These are phyloP conservation scores for Ptychadena robeensis DNA, from an alignment of 2,797 vertebrate genomes.

Conservation along the genomic window DNA sequence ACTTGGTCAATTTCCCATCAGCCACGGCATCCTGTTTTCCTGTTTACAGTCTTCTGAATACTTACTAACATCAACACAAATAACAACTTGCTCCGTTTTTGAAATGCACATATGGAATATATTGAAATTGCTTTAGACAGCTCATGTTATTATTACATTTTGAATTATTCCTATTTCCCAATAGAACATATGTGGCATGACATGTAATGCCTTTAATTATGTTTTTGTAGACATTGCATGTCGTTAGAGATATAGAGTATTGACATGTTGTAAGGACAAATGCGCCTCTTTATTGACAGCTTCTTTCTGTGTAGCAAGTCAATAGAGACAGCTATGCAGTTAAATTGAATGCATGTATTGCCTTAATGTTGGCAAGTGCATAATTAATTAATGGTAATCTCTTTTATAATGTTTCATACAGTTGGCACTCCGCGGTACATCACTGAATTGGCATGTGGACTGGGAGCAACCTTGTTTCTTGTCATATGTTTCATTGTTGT, in stretches of 20 bases:
- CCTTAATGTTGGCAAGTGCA: background rate
- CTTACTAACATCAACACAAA: constrained; percentile 36
- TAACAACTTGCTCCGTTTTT: background rate
- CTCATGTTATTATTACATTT: background rate
- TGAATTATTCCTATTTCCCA: constrained; percentile 32
- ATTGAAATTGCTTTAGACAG: background rate
- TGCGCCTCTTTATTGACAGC: background rate
- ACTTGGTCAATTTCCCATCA: constrained; percentile 36
- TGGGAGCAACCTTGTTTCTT: constrained; percentile 83
- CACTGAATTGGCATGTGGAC: constrained; percentile 86
- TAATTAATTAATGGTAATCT: background rate
- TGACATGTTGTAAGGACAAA: constrained; percentile 3
- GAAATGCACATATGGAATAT: background rate
- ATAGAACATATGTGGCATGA: background rate
- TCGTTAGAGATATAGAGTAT: background rate
- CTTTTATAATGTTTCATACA: constrained; percentile 49
- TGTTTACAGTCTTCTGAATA: constrained; percentile 31
- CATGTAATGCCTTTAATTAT: constrained; percentile 10
- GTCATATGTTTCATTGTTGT: constrained; percentile 85
- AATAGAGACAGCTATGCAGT: background rate
- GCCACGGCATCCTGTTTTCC: background rate
- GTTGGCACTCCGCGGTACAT: constrained; percentile 77
- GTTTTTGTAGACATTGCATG: background rate
- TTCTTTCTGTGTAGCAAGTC: background rate
- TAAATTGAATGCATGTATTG: background rate